Base-by-base conservation (phyloP, 2,797 vertebrate species). In the Molossus molossus region DNA sequence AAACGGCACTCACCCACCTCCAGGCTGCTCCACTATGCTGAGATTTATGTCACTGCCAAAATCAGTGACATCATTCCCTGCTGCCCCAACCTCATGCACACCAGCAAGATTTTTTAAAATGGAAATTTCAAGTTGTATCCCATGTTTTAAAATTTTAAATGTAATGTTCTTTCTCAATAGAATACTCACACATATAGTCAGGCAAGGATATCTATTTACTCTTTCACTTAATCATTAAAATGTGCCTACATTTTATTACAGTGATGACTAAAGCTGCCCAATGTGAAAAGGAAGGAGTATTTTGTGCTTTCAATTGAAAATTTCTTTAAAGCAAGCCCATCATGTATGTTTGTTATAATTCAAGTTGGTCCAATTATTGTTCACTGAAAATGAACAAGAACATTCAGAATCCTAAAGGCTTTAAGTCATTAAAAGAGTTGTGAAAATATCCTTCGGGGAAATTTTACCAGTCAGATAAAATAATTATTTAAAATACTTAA, bases 61-160 rank as follows among this genome's bases (percentile, higher is more conserved):
- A 79, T 70, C 58, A 70, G 33, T 1, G 0, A 33, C 13, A 48
- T 57, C 55, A 90, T 94, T 73, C 83, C 21, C 60, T 72, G 21
- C 80, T 73, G 62, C 62, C 55, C 82, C 77, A 64, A 72, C 10
- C 3, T 65, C 25, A 80, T 58, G 27, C 37, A 15, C 27, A 94
- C 83, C 48, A 94, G 55, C 55, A 25, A 23, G 21, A 58, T 37
- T 37, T 79, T 79, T 58, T 58, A 58, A 37, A 69, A 15, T 50
- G 37, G 72, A 79, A 96, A 86, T 93, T 50, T 85, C 76, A 92
- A 87, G 69, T 33, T 33, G 33, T 70, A 90, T 81, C 27, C 14
- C 29, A 40, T 69, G 69, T 80, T 91, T 76, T 37, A 23, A 33
- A 62, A 96, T 80, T 83, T 94, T 91, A 82, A 94, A 65, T 94